phyloP scores from a whole-genome alignment of 2,797 vertebrate species.

The Manis pentadactyla region DNA sequence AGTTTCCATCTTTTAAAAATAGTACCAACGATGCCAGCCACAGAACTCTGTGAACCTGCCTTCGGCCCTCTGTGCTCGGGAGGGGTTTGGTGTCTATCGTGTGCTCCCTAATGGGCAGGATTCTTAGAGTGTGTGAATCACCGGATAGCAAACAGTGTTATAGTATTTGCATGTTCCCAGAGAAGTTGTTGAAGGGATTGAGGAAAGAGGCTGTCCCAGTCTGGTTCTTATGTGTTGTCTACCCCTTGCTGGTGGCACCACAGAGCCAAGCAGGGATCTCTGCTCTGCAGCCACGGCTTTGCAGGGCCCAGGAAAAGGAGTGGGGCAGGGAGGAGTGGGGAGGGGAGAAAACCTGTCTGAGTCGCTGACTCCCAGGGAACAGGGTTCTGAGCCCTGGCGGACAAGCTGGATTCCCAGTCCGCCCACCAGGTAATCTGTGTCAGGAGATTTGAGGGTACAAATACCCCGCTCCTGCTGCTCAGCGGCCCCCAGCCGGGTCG shows the following conservation, averaged over 20 bases:
- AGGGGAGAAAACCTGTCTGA: not conserved
- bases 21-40: not conserved
- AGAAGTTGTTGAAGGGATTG: not conserved
- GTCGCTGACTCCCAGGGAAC: accelerated
- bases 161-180: not conserved
- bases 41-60: not conserved
- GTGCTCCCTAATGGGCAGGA: not conserved
- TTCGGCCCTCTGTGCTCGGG: not conserved
- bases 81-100: not conserved
- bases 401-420: accelerated
- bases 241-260: not conserved
- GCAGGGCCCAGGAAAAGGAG: not conserved
- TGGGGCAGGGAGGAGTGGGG: not conserved
- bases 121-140: not conserved
- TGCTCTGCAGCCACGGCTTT: not conserved
- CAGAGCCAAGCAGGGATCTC: not conserved
- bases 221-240: not conserved
- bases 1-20: not conserved
- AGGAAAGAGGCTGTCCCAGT: too few species aligned
- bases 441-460: not conserved
- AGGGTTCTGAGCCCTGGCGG: not conserved
- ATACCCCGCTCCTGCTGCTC: not conserved
- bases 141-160: accelerated
- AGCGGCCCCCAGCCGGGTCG: not conserved
- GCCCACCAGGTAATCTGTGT: not conserved